Evolutionary conservation across 2,888 invertebrate genomes (phyloP).

Genomic region (Nipponacmea schrenckii): DNA sequence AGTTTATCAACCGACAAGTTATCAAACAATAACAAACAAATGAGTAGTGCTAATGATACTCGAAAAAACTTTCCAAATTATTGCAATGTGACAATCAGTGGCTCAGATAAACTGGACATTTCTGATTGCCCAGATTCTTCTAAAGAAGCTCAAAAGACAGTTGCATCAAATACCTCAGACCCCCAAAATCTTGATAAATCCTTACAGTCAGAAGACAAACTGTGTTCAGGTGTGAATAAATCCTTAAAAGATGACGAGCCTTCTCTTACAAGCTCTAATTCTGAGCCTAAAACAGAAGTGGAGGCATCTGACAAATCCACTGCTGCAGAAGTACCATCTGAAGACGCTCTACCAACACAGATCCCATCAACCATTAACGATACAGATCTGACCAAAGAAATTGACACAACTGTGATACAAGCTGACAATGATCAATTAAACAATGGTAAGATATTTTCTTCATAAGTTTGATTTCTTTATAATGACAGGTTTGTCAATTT

Average conservation of each 20-base stretch:
- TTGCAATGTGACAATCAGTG: not conserved
- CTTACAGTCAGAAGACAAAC: no score
- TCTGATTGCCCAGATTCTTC: not conserved
- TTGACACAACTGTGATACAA: no score
- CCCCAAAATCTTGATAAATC: not conserved
- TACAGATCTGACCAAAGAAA: not conserved
- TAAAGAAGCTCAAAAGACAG: not conserved
- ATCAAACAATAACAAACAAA: not conserved
- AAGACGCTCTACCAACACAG: conserved; percentile 10
- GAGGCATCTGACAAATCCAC: conserved; percentile 1
- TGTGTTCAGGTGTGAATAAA: not conserved
- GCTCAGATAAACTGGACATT: not conserved
- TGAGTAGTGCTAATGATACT: not conserved
- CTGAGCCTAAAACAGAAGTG: conserved; percentile 7
- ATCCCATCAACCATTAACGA: conserved; percentile 8
- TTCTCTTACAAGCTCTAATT: conserved; percentile 11
- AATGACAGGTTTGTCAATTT: no score
- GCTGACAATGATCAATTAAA: no score
- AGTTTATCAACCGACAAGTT: not conserved
- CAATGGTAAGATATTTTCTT: no score
- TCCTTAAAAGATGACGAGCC: not conserved
- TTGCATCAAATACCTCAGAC: not conserved
- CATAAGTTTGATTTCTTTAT: no score
- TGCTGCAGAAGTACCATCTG: conserved; percentile 15
- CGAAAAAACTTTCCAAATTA: not conserved